phyloP scores from a whole-genome alignment of 2,888 invertebrate genomes.

The Choristoneura rosaceana region DNA sequence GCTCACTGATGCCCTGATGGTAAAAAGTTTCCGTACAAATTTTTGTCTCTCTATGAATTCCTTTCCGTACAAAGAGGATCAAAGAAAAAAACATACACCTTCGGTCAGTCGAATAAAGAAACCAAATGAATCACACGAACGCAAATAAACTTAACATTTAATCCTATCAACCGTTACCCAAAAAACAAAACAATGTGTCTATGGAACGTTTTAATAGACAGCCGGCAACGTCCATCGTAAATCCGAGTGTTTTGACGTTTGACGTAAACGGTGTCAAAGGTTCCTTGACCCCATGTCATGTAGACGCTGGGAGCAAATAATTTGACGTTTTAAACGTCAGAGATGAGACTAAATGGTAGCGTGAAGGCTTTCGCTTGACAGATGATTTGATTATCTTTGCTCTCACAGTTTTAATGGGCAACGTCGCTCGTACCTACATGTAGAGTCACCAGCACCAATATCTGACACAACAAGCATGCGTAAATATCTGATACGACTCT shows the following conservation, averaged over 20 bases:
- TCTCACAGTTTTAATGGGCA: constrained; percentile 18
- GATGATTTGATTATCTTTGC: constrained; percentile 39
- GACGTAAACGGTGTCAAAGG: constrained; percentile 42
- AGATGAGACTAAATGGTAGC: constrained; percentile 39
- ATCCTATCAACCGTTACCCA: constrained; percentile 26
- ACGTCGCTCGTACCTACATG: not conserved
- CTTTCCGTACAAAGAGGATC: too few species aligned
- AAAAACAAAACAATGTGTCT: constrained; percentile 26
- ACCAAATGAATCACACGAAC: not conserved
- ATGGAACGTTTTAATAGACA: constrained; percentile 42
- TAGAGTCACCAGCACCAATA: too few species aligned
- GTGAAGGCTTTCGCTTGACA: constrained; percentile 21
- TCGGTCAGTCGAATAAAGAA: not conserved
- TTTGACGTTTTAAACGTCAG: constrained; percentile 45
- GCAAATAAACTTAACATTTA: constrained; percentile 9
- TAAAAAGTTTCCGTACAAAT: too few species aligned
- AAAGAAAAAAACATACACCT: too few species aligned
- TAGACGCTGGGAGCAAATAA: constrained; percentile 47
- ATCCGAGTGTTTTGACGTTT: constrained; percentile 43
- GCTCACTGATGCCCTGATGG: too few species aligned
- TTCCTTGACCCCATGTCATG: constrained; percentile 38
- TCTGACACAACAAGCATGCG: too few species aligned
- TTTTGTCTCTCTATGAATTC: too few species aligned
- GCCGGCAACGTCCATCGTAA: constrained; percentile 39
- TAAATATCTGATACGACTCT: too few species aligned